Evolutionary conservation across 2,113 vertebrate genomes (phyloP), one percentile per base, ranked within the genome.

Genomic region (Ascaphus truei): DNA sequence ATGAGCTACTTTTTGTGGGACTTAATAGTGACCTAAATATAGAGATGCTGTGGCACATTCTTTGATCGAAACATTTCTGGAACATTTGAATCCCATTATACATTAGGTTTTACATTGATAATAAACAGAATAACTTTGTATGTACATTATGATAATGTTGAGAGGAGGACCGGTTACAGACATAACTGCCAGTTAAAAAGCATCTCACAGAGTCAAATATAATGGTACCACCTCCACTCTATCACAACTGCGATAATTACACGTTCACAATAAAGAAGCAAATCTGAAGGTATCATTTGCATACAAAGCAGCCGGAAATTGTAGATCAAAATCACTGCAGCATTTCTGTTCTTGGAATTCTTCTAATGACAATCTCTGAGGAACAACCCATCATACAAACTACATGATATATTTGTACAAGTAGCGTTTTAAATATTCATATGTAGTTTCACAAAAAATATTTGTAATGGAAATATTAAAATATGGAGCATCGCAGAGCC

Each of bases 241-340:
- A 41, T 15, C 13, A 23, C 57, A 25, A n/a, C 22, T 26, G 13
- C 41, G 36, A 60, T 41, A 60, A 41, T 39, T n/a, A 60, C 23
- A 60, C n/a, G 22, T 31, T 58, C 11, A 37, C 12, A 23, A 37
- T 20, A 58, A n/a, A n/a, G n/a, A n/a, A n/a, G n/a, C n/a, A n/a
- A n/a, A n/a, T n/a, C n/a, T n/a, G n/a, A n/a, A 58, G 55, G 37
- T 22, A 58, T 37, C 11, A 37, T 58, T 58, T 58, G 55, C 55
- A 58, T 58, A 13, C 18, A 27, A 27, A 45, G 36, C 25, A 45
- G 58, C 25, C 27, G 58, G 25, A 45, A 61, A 18, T 27, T 26
- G 34, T 30, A 27, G 15, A 15, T 43, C n/a, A 57, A 36, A 36
- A 20, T 34, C 37, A 61, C 15, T 27, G 36, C 58, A 18, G 15